These are phyloP conservation scores for Platichthys stellatus DNA, from an alignment of 2,113 vertebrate species.

Conservation along the genomic window DNA sequence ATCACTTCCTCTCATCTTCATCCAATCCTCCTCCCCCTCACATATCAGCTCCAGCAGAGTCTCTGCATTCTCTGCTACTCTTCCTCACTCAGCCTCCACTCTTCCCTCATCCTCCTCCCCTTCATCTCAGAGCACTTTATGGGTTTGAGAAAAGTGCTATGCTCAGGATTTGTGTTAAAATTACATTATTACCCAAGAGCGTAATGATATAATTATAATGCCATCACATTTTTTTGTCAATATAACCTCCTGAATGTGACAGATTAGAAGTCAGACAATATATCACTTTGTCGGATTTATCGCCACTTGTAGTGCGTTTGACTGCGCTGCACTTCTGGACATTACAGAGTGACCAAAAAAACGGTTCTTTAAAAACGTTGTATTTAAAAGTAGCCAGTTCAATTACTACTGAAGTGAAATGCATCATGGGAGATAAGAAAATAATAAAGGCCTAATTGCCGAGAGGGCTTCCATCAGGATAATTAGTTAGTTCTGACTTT, in stretches of 20 bases:
- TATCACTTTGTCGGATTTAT: too few relatives aligned
- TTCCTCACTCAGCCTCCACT: slow-evolving; percentile 12
- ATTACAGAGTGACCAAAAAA: too few relatives aligned
- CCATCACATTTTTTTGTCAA: slow-evolving; percentile 1
- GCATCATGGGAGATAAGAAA: too few relatives aligned
- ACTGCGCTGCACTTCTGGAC: too few relatives aligned
- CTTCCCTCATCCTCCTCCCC: not conserved
- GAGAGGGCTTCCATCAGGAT: too few relatives aligned
- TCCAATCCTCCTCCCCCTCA: not conserved
- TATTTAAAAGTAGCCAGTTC: too few relatives aligned
- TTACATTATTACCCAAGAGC: not conserved
- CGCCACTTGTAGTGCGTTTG: too few relatives aligned
- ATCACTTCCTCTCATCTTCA: slow-evolving; percentile 22
- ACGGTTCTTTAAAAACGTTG: too few relatives aligned
- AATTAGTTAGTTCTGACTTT: too few relatives aligned
- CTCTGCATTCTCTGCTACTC: slow-evolving; percentile 15
- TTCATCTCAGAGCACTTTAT: slow-evolving; percentile 17
- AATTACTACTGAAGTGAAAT: too few relatives aligned
- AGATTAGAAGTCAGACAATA: too few relatives aligned
- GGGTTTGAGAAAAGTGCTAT: not conserved
- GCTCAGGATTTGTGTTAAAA: slow-evolving; percentile 12
- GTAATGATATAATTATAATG: slow-evolving; percentile 20
- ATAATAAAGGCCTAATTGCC: too few relatives aligned
- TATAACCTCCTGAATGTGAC: slow-evolving; percentile 11
- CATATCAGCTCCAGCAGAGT: not conserved